These are phyloP conservation scores for Probosciger aterrimus DNA, from an alignment of 2,113 vertebrate species.

Conservation along the genomic window DNA sequence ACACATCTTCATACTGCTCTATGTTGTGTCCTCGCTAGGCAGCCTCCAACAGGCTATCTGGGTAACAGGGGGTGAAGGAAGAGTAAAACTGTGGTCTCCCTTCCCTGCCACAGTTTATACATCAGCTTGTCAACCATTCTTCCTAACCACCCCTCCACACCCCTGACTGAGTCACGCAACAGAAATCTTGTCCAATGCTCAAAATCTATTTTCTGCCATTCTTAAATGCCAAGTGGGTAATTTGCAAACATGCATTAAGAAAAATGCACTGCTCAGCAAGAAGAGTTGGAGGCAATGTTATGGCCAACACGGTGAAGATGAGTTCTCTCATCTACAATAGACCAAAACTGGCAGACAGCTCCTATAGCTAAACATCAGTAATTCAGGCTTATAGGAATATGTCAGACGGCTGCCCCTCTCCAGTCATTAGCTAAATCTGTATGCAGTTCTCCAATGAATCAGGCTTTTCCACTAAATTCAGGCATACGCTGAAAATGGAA, in stretches of 20 bases:
- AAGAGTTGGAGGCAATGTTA: not conserved
- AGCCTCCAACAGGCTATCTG: not conserved
- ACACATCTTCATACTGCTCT: not conserved
- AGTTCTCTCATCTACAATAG: not conserved
- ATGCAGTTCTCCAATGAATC: not conserved
- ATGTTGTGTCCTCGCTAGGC: not conserved
- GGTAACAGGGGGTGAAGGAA: rapidly evolving
- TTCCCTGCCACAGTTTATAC: not conserved
- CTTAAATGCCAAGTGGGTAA: not conserved
- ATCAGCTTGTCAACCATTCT: not conserved
- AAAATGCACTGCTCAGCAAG: not conserved
- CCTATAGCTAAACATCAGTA: not conserved
- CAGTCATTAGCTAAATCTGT: not conserved
- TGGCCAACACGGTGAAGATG: rapidly evolving
- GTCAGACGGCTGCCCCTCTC: not conserved
- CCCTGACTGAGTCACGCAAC: not conserved
- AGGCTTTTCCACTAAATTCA: not conserved
- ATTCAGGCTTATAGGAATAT: not conserved
- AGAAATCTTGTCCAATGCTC: not conserved
- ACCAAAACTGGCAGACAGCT: not conserved
- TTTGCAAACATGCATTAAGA: not conserved
- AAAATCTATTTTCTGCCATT: not conserved
- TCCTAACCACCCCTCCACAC: not conserved
- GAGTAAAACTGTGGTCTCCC: not conserved
- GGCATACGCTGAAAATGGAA: not conserved